A percentile compares a stretch with the other conserved stretches of the same genome.
Evolutionary conservation across 30 jellyfish, hydroid and myxozoan genomes (phyloP).

Genomic region (Aurelia aurita complex sp. Pacific): DNA sequence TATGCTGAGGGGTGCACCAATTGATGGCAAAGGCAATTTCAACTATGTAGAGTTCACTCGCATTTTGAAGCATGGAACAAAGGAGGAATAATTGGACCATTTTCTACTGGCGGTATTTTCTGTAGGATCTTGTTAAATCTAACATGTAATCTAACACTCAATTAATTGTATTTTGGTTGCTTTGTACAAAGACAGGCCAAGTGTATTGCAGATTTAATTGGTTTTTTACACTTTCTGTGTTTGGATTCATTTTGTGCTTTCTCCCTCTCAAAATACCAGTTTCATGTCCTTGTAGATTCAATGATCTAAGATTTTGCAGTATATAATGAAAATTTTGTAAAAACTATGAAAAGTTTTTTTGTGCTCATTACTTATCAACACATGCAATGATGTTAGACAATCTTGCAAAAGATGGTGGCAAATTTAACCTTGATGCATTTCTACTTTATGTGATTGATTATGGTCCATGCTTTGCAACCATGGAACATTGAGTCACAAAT

Average conservation of each 20-base stretch:
- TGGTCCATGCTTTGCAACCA: too few species aligned
- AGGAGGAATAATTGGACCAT: constrained; percentile 82
- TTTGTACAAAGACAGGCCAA: constrained; percentile 58
- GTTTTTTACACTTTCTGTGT: constrained; percentile 38
- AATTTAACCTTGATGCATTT: too few species aligned
- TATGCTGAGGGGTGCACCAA: constrained; percentile 96
- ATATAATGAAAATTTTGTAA: too few species aligned
- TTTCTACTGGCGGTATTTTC: constrained; percentile 12
- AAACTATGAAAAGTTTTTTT: too few species aligned
- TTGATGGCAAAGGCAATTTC: constrained; percentile 87
- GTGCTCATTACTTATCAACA: too few species aligned
- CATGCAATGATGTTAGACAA: too few species aligned
- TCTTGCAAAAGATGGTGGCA: too few species aligned
- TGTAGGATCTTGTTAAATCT: constrained; percentile 34
- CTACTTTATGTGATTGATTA: too few species aligned
- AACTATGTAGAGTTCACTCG: constrained; percentile 97
- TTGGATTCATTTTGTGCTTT: not conserved
- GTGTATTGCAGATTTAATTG: constrained; percentile 32
- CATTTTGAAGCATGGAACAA: constrained; percentile 97
- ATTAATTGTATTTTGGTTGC: constrained; percentile 10
- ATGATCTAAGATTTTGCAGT: too few species aligned
- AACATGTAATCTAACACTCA: constrained; percentile 25
- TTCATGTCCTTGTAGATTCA: too few species aligned
- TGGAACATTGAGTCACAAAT: too few species aligned
- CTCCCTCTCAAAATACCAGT: not conserved